These are phyloP conservation scores for Danio jaintianensis DNA, from an alignment of 2,797 vertebrate genomes.

Conservation along the genomic window DNA sequence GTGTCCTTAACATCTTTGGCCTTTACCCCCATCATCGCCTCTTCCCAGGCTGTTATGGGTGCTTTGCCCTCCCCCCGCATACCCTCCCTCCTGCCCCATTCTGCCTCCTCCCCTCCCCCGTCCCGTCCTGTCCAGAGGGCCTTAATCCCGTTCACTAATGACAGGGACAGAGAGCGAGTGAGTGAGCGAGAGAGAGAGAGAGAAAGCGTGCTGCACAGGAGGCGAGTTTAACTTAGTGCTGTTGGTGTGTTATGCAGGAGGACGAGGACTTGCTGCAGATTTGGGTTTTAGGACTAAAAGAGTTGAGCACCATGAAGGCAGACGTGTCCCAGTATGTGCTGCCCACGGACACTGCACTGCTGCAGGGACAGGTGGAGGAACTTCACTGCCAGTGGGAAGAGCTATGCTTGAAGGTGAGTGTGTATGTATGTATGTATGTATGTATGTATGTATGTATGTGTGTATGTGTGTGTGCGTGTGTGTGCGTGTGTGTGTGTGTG, in stretches of 20 bases:
- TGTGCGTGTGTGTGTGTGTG: background rate
- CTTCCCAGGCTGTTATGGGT: slow-evolving; percentile 53
- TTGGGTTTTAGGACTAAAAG: slow-evolving; percentile 78
- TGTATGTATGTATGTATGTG: too few species aligned
- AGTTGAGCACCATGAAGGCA: slow-evolving; percentile 83
- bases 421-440: too few species aligned
- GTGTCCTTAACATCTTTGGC: slow-evolving; percentile 26
- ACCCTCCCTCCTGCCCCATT: slow-evolving; percentile 71
- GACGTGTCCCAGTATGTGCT: slow-evolving; percentile 82
- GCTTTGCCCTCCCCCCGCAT: slow-evolving; percentile 50
- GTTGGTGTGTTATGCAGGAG: slow-evolving; percentile 87
- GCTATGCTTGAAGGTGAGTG: slow-evolving; percentile 79
- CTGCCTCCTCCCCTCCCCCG: slow-evolving; percentile 71
- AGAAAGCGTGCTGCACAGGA: slow-evolving; percentile 37
- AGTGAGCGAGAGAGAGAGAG: slow-evolving; percentile 57
- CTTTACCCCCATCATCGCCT: slow-evolving; percentile 29
- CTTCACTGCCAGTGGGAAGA: slow-evolving; percentile 93
- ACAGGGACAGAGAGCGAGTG: slow-evolving; percentile 68
- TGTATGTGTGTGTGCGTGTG: too few species aligned
- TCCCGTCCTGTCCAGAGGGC: slow-evolving; percentile 60
- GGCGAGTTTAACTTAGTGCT: slow-evolving; percentile 49
- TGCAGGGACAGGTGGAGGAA: slow-evolving; percentile 87
- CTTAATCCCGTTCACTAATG: slow-evolving; percentile 74
- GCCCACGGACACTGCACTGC: slow-evolving; percentile 80
- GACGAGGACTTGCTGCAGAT: slow-evolving; percentile 82